phyloP scores from a whole-genome alignment of 2,113 vertebrate species.

The Xyrauchen texanus region DNA sequence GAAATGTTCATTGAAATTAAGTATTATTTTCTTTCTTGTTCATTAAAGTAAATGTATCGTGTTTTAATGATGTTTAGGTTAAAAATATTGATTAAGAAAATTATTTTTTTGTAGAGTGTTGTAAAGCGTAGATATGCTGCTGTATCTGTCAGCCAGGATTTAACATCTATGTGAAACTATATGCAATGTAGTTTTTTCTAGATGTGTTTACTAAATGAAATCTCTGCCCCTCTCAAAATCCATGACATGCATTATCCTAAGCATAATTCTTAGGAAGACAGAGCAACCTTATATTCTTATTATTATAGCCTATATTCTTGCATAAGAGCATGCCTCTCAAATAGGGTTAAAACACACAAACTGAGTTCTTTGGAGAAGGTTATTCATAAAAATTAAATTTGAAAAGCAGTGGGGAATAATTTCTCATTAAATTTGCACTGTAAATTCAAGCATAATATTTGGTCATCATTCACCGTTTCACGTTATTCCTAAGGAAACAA shows the following conservation, averaged over 20 bases:
- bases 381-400: conserved; percentile 50
- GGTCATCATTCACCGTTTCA: too few species aligned
- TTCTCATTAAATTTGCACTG: background rate
- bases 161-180: too few species aligned
- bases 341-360: conserved; percentile 46
- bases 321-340: conserved; percentile 61
- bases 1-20: too few species aligned
- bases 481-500: too few species aligned
- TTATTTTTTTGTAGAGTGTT: background rate
- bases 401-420: background rate
- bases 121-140: conserved; percentile 21
- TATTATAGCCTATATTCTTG: conserved; percentile 20
- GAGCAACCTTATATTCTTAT: conserved; percentile 36
- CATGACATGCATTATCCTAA: conserved; percentile 45
- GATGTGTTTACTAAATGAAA: conserved; percentile 40
- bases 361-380: conserved; percentile 48
- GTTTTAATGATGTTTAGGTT: too few species aligned
- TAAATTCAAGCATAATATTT: background rate
- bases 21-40: too few species aligned
- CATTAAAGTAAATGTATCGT: too few species aligned
- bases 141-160: background rate
- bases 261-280: conserved; percentile 27
- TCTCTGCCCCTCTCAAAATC: conserved; percentile 36
- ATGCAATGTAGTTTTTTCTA: conserved; percentile 35
- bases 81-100: too few species aligned